A percentile compares a stretch with the other conserved stretches of the same genome.
Conservation (phyloP, 2,797 vertebrate species). For the Chaunax sp. region DNA sequence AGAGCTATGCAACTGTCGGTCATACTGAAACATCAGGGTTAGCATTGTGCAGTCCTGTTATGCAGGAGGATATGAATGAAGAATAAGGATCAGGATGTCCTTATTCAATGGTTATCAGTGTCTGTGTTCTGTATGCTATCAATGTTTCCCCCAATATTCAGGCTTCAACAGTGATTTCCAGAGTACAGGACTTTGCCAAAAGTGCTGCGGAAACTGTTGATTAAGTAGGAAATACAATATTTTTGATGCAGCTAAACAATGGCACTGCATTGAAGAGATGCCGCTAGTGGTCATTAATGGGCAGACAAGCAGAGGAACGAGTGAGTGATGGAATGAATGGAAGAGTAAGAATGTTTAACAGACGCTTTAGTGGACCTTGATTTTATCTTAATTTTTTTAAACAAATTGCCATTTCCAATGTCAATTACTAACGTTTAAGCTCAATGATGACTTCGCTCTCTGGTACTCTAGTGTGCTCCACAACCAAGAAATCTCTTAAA, state of each 20-base stretch:
- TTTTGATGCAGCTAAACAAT: not conserved
- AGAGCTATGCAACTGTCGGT: not conserved
- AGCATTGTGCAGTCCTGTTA: not conserved
- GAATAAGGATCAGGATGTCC: not conserved
- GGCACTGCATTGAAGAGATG: too few relatives aligned
- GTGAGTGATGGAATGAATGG: too few relatives aligned
- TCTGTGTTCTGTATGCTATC: not conserved
- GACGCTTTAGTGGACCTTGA: too few relatives aligned
- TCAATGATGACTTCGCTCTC: not conserved
- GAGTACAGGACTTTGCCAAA: not conserved
- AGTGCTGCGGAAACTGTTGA: not conserved
- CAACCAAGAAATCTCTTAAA: too few relatives aligned
- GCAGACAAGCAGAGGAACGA: too few relatives aligned
- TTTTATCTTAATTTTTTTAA: not conserved
- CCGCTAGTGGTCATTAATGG: too few relatives aligned
- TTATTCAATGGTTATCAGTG: not conserved
- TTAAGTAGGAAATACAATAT: not conserved
- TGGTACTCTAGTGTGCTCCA: too few relatives aligned
- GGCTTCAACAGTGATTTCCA: not conserved
- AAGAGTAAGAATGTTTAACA: too few relatives aligned
- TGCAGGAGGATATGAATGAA: not conserved
- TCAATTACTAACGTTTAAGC: slow-evolving; percentile 2
- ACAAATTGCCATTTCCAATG: not conserved
- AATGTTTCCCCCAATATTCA: not conserved
- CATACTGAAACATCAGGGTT: not conserved